Percentiles rank a stretch among this genome's conserved stretches.
Conservation (phyloP, 2,888 invertebrate species). For the Cerceris rybyensis region DNA sequence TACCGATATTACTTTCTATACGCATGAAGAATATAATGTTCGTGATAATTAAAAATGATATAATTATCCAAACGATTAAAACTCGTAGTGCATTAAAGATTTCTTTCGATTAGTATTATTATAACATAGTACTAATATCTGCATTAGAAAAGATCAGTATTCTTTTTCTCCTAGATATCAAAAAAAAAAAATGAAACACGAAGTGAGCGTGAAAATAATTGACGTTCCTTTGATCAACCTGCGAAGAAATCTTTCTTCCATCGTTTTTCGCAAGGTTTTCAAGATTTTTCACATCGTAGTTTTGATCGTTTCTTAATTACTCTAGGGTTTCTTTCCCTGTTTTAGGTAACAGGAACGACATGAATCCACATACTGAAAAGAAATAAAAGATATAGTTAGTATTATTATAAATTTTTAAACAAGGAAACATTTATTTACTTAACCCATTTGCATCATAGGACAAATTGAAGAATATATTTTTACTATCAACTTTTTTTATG, state of each 20-base stretch:
- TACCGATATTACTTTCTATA: slow-evolving; percentile 6
- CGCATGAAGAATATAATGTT: background rate
- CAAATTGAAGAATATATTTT: background rate
- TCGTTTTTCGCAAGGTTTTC: background rate
- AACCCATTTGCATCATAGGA: background rate
- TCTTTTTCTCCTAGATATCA: background rate
- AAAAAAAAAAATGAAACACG: background rate
- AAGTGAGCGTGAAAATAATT: background rate
- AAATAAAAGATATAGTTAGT: background rate
- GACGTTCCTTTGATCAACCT: background rate
- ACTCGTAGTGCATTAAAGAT: background rate
- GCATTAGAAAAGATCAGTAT: background rate
- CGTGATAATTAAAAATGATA: background rate
- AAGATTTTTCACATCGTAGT: background rate
- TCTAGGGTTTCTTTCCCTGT: slow-evolving; percentile 88
- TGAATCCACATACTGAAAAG: slow-evolving; percentile 87
- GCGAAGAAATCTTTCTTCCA: background rate
- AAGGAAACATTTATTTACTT: background rate
- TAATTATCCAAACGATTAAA: background rate
- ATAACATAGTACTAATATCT: slow-evolving; percentile 12
- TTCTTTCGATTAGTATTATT: slow-evolving; percentile 15
- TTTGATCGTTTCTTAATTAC: slow-evolving; percentile 18
- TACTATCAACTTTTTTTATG: no score
- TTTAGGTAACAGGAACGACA: slow-evolving; percentile 89
- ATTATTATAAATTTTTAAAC: background rate